A percentile compares a stretch with the other conserved stretches of the same genome.
These are phyloP conservation scores for Meda fulgida DNA, from an alignment of 2,797 vertebrate genomes.

Conservation along the genomic window DNA sequence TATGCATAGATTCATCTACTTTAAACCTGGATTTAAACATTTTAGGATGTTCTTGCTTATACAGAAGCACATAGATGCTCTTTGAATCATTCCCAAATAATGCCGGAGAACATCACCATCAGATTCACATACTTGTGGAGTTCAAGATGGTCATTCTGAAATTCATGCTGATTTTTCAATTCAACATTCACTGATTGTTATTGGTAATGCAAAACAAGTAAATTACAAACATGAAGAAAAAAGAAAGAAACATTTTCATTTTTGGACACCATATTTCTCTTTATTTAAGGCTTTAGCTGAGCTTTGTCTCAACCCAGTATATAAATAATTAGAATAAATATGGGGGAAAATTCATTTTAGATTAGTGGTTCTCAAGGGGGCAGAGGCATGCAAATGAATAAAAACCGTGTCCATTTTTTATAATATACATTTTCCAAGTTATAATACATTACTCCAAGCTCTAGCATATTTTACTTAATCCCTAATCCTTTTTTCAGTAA, in stretches of 20 bases:
- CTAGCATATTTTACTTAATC: not conserved
- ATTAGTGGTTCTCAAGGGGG: not conserved
- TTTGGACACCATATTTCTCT: not conserved
- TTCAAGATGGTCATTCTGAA: not conserved
- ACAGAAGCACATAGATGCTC: not conserved
- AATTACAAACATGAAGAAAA: not conserved
- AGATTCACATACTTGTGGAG: not conserved
- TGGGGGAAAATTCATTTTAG: not conserved
- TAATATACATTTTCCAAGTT: not conserved
- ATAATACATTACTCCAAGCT: not conserved
- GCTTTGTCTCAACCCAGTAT: not conserved
- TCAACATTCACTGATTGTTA: not conserved
- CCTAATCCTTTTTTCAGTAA: not conserved
- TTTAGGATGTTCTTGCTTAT: not conserved
- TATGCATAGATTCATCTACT: conserved; percentile 3
- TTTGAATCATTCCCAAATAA: not conserved
- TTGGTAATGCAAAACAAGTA: not conserved
- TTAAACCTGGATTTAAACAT: not conserved
- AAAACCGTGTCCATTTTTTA: not conserved
- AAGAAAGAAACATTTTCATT: not conserved
- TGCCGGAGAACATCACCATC: not conserved
- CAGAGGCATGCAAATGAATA: not conserved
- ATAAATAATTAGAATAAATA: not conserved
- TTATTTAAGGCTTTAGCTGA: not conserved
- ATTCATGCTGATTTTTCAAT: not conserved